Evolutionary conservation across 1,140 invertebrate genomes (phyloP), one percentile per base, ranked within the genome.

Genomic region (Drosophila biarmipes): DNA sequence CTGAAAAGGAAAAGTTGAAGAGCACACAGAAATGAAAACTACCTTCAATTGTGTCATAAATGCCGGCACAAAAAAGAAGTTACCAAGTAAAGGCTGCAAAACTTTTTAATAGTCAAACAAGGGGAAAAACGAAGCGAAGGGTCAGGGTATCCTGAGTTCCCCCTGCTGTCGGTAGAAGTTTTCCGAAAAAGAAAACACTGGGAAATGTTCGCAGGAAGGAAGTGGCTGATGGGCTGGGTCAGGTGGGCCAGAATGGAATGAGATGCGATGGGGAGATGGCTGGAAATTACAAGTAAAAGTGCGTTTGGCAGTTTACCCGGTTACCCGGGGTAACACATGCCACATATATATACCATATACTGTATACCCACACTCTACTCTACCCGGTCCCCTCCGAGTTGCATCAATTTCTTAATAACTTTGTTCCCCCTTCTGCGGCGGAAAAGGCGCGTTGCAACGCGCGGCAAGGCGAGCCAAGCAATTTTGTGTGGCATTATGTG

Each of bases 381-480:
- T n/a, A 19, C 37, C 17, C 54, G 7, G 19, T 45, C 61, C 55
- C 49, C 53, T 56, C 37, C 34, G 57, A 45, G 61, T 71, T 86
- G 81, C 81, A 86, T 87, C 81, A 87, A 82, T 87, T 86, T 87
- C 74, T 86, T 87, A 86, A 86, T 87, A 86, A 87, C 78, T 87
- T 82, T 78, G 51, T 52, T 69, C 42, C 71, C 62, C 77, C 54
- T 42, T 56, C 27, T n/a, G 17, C 38, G 29, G 15, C 52, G 61
- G 58, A 69, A 53, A 61, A 67, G 58, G 54, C 34, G 45, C 40
- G 56, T 42, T 57, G 48, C 46, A 37, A 35, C 49, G n/a, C 52
- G 34, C 21, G 52, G 10, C 49, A 35, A 29, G 64, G 48, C 49
- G 71, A 78, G 56, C 71, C 58, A 77, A 73, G 82, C 82, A 86